Percentiles rank a stretch among this genome's conserved stretches.
Conservation (phyloP, 2,888 invertebrate species). For the Tuberolachnus salignus region DNA sequence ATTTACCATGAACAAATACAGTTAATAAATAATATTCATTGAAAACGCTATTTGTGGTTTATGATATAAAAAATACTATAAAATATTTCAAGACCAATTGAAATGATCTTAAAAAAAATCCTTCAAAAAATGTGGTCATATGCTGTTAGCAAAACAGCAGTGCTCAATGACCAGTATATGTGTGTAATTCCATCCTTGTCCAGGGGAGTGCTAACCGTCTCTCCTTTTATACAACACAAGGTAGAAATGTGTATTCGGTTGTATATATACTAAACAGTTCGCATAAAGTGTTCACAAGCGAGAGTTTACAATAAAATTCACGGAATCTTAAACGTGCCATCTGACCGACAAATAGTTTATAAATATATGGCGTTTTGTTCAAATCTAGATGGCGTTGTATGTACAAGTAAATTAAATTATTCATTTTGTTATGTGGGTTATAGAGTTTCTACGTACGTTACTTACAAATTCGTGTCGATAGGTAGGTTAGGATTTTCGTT, state of each 20-base stretch:
- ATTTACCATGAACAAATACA: constrained; percentile 11
- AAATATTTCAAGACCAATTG: neutral
- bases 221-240: constrained; percentile 96
- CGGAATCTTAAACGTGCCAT: neutral
- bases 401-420: neutral
- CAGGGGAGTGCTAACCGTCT: constrained; percentile 95
- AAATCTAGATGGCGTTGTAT: constrained; percentile 15
- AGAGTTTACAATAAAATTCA: neutral
- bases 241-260: rapidly evolving
- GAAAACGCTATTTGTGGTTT: no score
- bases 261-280: constrained; percentile 37
- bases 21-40: no score
- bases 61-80: neutral
- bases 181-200: constrained; percentile 91
- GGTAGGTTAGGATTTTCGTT: no score
- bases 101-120: neutral
- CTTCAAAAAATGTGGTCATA: constrained; percentile 64
- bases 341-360: neutral
- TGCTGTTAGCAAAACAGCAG: constrained; percentile 59
- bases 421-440: no score
- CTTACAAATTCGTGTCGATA: no score
- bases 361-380: neutral
- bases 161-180: constrained; percentile 66
- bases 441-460: no score
- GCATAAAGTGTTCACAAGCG: neutral